Evolutionary conservation across 2,113 vertebrate species (phyloP).

Genomic region (Zeus faber): DNA sequence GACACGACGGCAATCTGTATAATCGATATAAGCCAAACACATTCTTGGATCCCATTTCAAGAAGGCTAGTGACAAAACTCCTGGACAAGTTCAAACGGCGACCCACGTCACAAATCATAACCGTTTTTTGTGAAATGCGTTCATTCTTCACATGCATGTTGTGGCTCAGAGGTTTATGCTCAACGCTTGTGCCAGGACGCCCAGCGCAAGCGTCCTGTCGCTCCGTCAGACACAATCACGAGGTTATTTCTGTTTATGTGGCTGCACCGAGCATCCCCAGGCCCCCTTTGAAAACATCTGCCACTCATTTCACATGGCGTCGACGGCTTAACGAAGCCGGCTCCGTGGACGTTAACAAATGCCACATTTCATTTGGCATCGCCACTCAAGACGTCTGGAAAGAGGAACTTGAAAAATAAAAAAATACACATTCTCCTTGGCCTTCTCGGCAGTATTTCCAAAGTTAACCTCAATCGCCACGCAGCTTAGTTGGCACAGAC

Average conservation of each 20-base stretch:
- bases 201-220: too few relatives aligned
- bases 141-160: too few relatives aligned
- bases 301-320: slow-evolving; percentile 72
- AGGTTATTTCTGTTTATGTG: slow-evolving; percentile 53
- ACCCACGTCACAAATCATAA: too few relatives aligned
- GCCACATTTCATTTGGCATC: slow-evolving; percentile 64
- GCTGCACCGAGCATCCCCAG: slow-evolving; percentile 35
- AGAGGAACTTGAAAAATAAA: slow-evolving; percentile 37
- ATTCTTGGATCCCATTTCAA: too few relatives aligned
- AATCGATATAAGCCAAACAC: too few relatives aligned
- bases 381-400: slow-evolving; percentile 44
- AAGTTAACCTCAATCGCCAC: slow-evolving; percentile 27
- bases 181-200: too few relatives aligned
- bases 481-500: slow-evolving; percentile 25
- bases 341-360: slow-evolving; percentile 61
- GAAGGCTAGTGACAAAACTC: too few relatives aligned
- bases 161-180: too few relatives aligned
- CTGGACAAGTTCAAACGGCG: too few relatives aligned
- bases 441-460: slow-evolving; percentile 27
- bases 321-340: slow-evolving; percentile 69
- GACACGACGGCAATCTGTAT: too few relatives aligned
- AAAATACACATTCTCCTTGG: slow-evolving; percentile 41
- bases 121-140: too few relatives aligned
- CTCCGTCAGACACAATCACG: slow-evolving; percentile 39
- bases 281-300: slow-evolving; percentile 72